Conservation (phyloP, 2,797 vertebrate genomes). For the Phoeniculus purpureus region DNA sequence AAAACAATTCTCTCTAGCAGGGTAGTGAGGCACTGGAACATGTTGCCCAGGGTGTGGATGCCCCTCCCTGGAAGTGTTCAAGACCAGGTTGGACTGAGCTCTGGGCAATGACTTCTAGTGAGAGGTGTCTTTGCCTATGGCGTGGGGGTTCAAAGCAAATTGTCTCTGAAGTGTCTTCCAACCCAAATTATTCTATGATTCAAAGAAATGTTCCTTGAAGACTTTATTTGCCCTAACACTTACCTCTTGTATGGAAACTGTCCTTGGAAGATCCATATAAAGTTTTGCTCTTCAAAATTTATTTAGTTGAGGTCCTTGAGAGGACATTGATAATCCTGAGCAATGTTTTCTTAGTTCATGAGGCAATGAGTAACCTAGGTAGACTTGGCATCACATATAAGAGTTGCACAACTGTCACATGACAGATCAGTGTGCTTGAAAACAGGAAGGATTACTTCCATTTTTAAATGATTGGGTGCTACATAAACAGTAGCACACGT, state of each 20-base stretch:
- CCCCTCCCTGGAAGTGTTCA: no score
- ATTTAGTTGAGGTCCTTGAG: background rate
- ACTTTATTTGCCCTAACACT: background rate
- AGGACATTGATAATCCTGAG: background rate
- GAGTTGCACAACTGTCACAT: background rate
- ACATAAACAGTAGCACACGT: background rate
- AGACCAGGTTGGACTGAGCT: no score
- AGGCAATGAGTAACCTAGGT: background rate
- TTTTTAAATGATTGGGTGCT: background rate
- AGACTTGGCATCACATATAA: background rate
- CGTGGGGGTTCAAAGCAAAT: no score
- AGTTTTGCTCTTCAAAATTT: background rate
- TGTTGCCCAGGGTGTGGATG: no score
- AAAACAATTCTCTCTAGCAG: no score
- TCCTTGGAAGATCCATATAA: background rate
- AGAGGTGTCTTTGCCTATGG: no score
- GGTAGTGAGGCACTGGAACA: no score
- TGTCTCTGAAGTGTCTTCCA: no score
- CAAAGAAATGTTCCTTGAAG: background rate
- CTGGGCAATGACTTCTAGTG: no score
- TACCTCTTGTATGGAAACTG: background rate
- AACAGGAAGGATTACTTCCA: background rate
- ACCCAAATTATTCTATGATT: no score
- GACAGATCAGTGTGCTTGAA: background rate
- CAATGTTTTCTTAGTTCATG: background rate